These are phyloP conservation scores for Amphiura filiformis DNA, from an alignment of 35 echinoderm and acorn worm genomes.

Conservation along the genomic window DNA sequence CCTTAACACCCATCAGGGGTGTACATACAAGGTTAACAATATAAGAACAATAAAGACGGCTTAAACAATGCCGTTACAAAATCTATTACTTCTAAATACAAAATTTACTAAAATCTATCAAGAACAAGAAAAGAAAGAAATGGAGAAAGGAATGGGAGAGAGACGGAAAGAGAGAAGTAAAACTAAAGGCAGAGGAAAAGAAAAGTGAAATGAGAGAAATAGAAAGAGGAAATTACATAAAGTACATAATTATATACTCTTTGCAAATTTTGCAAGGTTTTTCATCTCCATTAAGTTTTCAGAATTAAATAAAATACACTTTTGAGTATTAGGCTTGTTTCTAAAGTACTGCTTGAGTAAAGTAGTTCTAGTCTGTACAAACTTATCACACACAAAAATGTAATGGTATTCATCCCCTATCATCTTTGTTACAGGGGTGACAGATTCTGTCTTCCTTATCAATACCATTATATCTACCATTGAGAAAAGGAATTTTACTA, in stretches of 20 bases:
- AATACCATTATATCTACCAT: background rate
- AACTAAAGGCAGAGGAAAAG: too few species aligned
- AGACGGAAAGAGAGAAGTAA: too few species aligned
- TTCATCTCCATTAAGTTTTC: background rate
- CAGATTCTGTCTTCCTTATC: background rate
- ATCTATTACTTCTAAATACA: background rate
- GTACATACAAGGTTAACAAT: background rate
- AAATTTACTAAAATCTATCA: background rate
- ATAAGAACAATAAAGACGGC: background rate
- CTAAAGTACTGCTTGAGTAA: background rate
- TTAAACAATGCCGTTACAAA: background rate
- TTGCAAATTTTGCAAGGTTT: too few species aligned
- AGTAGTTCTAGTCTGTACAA: background rate
- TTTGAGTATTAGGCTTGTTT: background rate
- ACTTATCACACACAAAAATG: background rate
- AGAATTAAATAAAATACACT: background rate
- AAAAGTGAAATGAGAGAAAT: too few species aligned
- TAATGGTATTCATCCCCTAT: background rate
- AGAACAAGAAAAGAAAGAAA: background rate
- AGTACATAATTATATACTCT: too few species aligned
- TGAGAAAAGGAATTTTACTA: slow-evolving; percentile 11
- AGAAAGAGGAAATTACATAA: too few species aligned
- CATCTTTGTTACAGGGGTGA: background rate
- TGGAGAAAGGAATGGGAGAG: background rate
- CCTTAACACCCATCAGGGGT: background rate